Conservation (phyloP, 2,797 vertebrate genomes). For the Lophius americanus region DNA sequence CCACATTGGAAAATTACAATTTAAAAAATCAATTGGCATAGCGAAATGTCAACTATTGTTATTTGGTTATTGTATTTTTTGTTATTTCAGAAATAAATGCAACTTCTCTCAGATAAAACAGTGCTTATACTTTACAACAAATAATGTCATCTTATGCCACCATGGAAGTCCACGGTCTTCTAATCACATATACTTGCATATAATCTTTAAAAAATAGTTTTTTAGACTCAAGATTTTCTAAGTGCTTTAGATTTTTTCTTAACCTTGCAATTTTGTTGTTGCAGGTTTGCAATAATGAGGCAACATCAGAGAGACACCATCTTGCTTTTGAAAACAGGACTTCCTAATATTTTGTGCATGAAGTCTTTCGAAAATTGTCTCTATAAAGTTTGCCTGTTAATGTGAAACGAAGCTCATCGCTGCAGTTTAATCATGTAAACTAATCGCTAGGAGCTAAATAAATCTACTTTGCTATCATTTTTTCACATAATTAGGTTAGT, state of each 20-base stretch:
- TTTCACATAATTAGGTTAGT: conserved; percentile 3
- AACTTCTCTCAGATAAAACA: background rate
- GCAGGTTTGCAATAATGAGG: background rate
- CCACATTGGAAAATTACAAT: too few relatives aligned
- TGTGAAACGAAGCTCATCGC: conserved; percentile 15
- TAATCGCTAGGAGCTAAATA: background rate
- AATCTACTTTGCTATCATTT: conserved; percentile 12
- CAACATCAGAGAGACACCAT: background rate
- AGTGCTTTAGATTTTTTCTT: conserved; percentile 12
- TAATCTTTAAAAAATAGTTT: background rate
- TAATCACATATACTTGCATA: background rate
- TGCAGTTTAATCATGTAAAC: conserved; percentile 2
- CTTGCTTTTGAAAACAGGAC: conserved; percentile 5
- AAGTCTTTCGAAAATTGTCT: conserved; percentile 13
- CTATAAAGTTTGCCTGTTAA: conserved; percentile 49
- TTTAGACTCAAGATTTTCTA: background rate
- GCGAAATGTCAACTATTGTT: background rate
- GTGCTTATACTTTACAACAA: conserved; percentile 4
- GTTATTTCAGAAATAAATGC: background rate
- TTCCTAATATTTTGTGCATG: conserved; percentile 20
- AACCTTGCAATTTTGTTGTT: too few relatives aligned
- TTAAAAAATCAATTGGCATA: background rate
- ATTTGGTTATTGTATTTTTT: background rate
- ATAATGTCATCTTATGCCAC: background rate
- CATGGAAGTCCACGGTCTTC: background rate